phyloP scores from a whole-genome alignment of 2,113 vertebrate species.

The Parus major region DNA sequence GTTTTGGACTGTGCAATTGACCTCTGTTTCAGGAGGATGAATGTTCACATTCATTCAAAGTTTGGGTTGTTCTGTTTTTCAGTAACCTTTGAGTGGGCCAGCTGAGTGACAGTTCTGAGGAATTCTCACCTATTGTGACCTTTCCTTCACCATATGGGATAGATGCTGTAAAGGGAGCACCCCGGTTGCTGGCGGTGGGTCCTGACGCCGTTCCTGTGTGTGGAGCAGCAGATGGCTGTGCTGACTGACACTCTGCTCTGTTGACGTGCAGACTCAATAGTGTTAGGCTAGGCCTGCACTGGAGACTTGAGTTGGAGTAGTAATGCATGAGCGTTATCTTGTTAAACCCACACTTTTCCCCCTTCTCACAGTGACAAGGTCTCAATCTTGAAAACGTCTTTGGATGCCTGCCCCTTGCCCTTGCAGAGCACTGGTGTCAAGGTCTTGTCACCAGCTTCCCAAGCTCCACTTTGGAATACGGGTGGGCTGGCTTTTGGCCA shows the following conservation, averaged over 20 bases:
- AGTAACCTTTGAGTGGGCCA: not conserved
- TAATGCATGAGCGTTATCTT: not conserved
- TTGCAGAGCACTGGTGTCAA: not conserved
- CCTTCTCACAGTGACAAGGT: not conserved
- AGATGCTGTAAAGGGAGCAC: not conserved
- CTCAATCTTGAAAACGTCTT: not conserved
- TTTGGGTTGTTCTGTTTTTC: not conserved
- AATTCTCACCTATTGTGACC: not conserved
- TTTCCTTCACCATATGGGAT: not conserved
- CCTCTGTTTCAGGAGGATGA: not conserved
- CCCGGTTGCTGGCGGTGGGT: not conserved
- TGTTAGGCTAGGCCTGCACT: not conserved
- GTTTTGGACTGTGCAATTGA: not conserved
- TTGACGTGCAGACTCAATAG: fast-evolving
- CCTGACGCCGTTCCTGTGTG: not conserved
- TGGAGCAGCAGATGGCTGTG: not conserved
- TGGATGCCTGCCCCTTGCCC: not conserved
- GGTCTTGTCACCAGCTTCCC: not conserved
- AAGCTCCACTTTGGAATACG: fast-evolving
- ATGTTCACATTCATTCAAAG: not conserved
- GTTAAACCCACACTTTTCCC: not conserved
- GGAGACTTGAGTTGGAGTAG: not conserved
- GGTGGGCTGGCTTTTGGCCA: not conserved
- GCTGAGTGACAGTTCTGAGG: not conserved
- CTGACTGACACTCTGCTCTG: not conserved